These are phyloP conservation scores for Mizuhopecten yessoensis DNA, from an alignment of 1,140 invertebrate genomes.

Conservation along the genomic window DNA sequence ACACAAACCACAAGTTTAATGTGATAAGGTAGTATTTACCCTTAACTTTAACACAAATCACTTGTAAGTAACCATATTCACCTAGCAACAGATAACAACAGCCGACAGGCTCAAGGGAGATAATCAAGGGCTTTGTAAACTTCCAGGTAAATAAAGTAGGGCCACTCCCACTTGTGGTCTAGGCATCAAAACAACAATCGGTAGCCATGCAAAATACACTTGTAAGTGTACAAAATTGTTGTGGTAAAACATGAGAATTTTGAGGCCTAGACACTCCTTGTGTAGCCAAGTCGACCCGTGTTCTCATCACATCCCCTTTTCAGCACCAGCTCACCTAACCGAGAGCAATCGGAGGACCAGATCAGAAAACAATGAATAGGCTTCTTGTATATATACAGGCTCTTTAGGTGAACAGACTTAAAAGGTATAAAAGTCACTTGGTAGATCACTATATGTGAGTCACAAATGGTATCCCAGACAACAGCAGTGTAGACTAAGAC, in stretches of 20 bases:
- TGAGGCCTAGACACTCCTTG: too few relatives aligned
- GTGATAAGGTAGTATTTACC: too few relatives aligned
- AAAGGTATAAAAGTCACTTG: background rate
- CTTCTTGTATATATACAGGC: background rate
- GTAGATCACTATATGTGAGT: background rate
- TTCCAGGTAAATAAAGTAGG: background rate
- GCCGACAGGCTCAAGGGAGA: constrained; percentile 13
- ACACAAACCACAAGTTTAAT: too few relatives aligned
- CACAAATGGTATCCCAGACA: background rate
- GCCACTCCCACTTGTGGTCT: background rate
- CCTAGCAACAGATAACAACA: background rate
- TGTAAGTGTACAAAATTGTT: constrained; percentile 12
- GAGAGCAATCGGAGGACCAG: background rate
- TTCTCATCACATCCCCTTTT: background rate
- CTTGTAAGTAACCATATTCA: too few relatives aligned
- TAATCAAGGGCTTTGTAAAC: background rate
- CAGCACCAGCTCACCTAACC: background rate
- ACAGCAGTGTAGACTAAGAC: too few relatives aligned
- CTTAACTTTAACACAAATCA: too few relatives aligned
- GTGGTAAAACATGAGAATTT: constrained; percentile 6
- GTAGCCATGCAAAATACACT: background rate
- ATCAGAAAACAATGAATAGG: too few relatives aligned
- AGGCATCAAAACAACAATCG: background rate
- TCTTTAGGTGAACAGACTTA: background rate
- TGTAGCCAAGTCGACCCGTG: too few relatives aligned